These are phyloP conservation scores for Autographa gamma DNA, from an alignment of 2,888 invertebrate species.

Conservation along the genomic window DNA sequence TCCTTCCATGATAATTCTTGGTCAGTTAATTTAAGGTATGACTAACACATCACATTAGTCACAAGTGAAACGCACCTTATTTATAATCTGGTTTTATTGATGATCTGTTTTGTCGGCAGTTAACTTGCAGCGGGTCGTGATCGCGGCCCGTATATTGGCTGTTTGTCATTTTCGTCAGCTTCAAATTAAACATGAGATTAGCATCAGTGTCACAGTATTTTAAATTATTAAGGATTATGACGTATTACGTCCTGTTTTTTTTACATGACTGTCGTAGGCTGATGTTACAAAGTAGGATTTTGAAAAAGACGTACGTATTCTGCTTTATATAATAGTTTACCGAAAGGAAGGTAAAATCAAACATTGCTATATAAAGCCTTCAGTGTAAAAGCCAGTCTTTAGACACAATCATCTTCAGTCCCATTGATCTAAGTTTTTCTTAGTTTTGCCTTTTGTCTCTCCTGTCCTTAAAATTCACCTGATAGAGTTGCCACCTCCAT, in stretches of 20 bases:
- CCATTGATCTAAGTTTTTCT: too few relatives aligned
- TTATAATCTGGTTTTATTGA: conserved; percentile 1
- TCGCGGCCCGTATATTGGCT: neutral
- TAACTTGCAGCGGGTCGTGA: neutral
- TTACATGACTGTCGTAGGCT: neutral
- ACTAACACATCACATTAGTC: neutral
- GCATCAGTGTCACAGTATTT: neutral
- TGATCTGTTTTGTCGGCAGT: conserved; percentile 3
- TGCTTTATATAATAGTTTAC: too few relatives aligned
- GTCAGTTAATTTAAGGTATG: neutral
- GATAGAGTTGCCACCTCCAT: conserved; percentile 50
- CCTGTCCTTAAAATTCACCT: neutral
- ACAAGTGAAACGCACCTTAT: conserved; percentile 4
- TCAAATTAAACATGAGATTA: neutral
- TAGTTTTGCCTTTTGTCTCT: too few relatives aligned
- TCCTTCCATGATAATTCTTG: neutral
- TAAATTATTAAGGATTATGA: neutral
- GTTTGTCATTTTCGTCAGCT: conserved; percentile 1
- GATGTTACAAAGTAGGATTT: neutral
- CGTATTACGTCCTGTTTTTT: neutral
- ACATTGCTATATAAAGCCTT: too few relatives aligned
- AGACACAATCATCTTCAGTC: too few relatives aligned
- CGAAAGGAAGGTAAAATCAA: too few relatives aligned
- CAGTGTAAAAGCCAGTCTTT: too few relatives aligned
- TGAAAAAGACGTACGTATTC: too few relatives aligned